Percentiles rank a stretch among this genome's conserved stretches.
phyloP scores from a whole-genome alignment of 2,797 vertebrate species.

The Spondyliosoma cantharus region DNA sequence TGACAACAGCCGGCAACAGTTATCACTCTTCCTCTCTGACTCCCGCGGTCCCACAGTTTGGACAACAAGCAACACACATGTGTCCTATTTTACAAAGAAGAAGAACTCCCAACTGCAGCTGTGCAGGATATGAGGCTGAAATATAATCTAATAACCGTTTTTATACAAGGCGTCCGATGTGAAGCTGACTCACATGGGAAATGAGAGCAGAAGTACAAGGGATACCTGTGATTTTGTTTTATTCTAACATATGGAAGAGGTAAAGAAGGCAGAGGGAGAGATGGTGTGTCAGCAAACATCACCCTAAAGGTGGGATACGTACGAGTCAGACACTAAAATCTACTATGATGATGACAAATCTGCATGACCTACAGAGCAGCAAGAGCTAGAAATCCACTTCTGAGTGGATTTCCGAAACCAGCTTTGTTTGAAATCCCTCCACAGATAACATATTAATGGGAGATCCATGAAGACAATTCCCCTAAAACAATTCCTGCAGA shows the following conservation, averaged over 20 bases:
- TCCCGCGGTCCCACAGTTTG: conserved; percentile 42
- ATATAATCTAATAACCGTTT: conserved; percentile 55
- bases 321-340: conserved; percentile 1
- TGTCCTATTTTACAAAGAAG: conserved; percentile 60
- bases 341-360: too few species aligned
- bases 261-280: conserved; percentile 8
- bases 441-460: conserved; percentile 20
- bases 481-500: conserved; percentile 15
- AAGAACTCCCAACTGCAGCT: conserved; percentile 67
- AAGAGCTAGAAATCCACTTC: conserved; percentile 10
- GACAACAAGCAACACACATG: conserved; percentile 67
- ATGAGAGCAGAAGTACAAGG: conserved; percentile 15
- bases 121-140: conserved; percentile 70
- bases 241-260: conserved; percentile 17
- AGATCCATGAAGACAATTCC: conserved; percentile 21
- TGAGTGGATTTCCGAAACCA: background rate
- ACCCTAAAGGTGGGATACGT: background rate
- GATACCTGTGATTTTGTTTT: conserved; percentile 33
- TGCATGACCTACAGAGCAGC: background rate
- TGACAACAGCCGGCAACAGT: conserved; percentile 10
- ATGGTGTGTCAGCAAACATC: background rate
- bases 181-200: conserved; percentile 31
- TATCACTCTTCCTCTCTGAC: conserved; percentile 34
- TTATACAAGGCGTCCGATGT: conserved; percentile 33
- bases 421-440: conserved; percentile 1